Evolutionary conservation across 2,113 vertebrate species (phyloP), one percentile per base, ranked within the genome.

Genomic region (Psammodynastes pulverulentus): DNA sequence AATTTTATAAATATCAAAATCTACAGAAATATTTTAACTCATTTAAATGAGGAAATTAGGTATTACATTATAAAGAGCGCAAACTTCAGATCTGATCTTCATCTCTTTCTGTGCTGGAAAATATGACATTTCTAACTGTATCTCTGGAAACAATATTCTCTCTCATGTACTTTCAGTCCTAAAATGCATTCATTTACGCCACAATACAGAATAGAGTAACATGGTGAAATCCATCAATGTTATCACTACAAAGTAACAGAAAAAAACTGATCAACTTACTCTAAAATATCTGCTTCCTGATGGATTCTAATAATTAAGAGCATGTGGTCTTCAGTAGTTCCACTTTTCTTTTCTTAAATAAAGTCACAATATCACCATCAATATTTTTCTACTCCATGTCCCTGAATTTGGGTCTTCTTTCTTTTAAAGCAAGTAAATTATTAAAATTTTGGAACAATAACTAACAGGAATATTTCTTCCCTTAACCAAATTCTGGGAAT

Each of bases 321-420:
- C 88, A 95, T 91, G 86, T 51, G 89, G 84, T 1, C 88, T 58
- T 93, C 86, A 58, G 92, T 93, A 91, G 6, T 95, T 54, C 34
- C 90, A 89, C 91, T 95, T 88, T 26, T 92, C 89, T 94, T 88
- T n/a, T 91, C 90, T 94, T 95, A 95, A 94, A 94, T 92, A 89
- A 56, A 0, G 39, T 92, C 51, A 62, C 19, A 46, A 39, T 88
- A 58, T 92, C 89, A 94, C 0, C 21, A 52, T 90, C 93, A 88
- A 1, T 94, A 91, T 93, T 96, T 94, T 84, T 95, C 94, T 95
- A 92, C 91, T 87, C 92, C 93, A 96, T 26, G 87, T 43, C 26
- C n/a, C 94, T 92, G 87, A 26, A 13, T 94, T 93, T 93, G 90
- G 43, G 88, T 46, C 89, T 86, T 48, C 9, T 91, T 88, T 89